Evolutionary conservation across 2,113 vertebrate species (phyloP).

Genomic region (Toxotes jaculatrix): DNA sequence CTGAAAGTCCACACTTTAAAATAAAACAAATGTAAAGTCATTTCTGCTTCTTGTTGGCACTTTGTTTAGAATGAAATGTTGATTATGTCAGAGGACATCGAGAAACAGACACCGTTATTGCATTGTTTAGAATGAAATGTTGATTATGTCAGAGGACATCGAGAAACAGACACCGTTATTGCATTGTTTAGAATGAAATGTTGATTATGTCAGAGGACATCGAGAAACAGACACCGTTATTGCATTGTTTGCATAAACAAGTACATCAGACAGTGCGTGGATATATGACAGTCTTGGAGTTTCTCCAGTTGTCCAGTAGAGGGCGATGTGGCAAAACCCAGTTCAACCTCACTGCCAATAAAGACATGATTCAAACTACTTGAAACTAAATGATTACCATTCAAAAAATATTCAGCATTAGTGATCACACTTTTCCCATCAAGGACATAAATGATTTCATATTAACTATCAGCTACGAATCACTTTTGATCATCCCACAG

Average conservation of each 20-base stretch:
- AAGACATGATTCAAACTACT: neutral
- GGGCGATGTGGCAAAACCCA: constrained; percentile 18
- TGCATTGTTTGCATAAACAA: neutral
- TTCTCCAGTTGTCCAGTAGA: constrained; percentile 42
- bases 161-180: neutral
- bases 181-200: too few species aligned
- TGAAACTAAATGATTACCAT: neutral
- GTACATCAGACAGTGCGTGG: neutral
- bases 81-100: neutral
- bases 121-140: constrained; percentile 27
- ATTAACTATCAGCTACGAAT: too few species aligned
- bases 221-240: too few species aligned
- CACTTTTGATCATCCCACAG: too few species aligned
- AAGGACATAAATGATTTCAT: too few species aligned
- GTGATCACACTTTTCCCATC: too few species aligned
- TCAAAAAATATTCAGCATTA: neutral
- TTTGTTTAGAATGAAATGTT: constrained; percentile 37
- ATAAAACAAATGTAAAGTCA: neutral
- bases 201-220: too few species aligned
- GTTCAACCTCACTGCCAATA: neutral
- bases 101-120: neutral
- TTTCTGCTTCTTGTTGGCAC: constrained; percentile 58
- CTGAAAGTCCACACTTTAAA: constrained; percentile 2
- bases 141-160: neutral
- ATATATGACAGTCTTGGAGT: neutral